These are phyloP conservation scores for Tupiocoris notatus DNA, from an alignment of 2,888 invertebrate species.

Conservation along the genomic window DNA sequence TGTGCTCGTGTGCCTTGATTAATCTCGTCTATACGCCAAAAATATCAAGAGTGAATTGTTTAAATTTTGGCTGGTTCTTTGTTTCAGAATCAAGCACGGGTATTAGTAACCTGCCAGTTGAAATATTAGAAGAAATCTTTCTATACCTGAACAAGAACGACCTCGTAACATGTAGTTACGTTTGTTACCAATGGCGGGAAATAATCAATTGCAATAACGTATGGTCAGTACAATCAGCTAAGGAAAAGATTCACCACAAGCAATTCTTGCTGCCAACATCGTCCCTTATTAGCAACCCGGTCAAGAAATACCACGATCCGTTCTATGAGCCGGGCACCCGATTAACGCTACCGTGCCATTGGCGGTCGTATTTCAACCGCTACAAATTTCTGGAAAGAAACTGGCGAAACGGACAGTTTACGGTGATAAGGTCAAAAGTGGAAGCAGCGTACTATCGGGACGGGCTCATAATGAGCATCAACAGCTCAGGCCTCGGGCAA, in stretches of 20 bases:
- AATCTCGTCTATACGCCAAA: no score
- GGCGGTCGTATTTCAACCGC: constrained; percentile 43
- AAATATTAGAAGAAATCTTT: constrained; percentile 46
- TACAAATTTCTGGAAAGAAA: constrained; percentile 41
- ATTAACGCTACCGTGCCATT: constrained; percentile 25
- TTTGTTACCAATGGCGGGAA: constrained; percentile 45
- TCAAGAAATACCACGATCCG: constrained; percentile 8
- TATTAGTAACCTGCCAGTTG: constrained; percentile 40
- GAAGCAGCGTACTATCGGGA: constrained; percentile 11
- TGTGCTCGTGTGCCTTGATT: no score
- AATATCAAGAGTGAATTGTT: no score
- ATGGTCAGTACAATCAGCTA: constrained; percentile 43
- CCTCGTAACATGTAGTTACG: constrained; percentile 40
- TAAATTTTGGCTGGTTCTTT: no score
- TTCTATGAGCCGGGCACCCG: constrained; percentile 1
- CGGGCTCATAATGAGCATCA: constrained; percentile 6
- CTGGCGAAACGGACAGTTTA: constrained; percentile 42
- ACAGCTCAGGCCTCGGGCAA: background rate
- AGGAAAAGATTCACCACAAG: constrained; percentile 19
- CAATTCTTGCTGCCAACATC: constrained; percentile 20
- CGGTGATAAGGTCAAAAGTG: background rate
- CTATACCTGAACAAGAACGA: constrained; percentile 39
- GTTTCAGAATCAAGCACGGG: constrained; percentile 17
- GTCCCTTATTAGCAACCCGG: constrained; percentile 38
- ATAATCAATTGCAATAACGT: constrained; percentile 45